Percentiles rank a stretch among this genome's conserved stretches.
Conservation (phyloP, 2,113 vertebrate species). For the Piaya cayana region DNA sequence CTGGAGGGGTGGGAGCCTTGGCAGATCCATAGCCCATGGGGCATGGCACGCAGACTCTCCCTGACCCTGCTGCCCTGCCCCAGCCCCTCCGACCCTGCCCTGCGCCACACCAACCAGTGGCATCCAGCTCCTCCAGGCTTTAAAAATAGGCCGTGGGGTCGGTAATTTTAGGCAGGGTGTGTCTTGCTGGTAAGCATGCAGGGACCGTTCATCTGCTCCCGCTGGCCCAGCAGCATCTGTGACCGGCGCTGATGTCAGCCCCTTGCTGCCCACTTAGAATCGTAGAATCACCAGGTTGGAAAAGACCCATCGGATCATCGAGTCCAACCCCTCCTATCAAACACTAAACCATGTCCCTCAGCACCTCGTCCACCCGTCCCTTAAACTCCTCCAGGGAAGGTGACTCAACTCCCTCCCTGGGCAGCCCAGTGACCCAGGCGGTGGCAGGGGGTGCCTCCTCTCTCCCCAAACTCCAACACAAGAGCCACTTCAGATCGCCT, state of each 20-base stretch:
- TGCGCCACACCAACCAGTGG: accelerated
- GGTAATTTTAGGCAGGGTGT: conserved; percentile 29
- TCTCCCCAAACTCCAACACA: not conserved
- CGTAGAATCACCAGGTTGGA: too few species aligned
- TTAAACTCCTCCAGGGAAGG: too few species aligned
- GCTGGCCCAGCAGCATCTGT: accelerated
- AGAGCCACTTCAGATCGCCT: conserved; percentile 8
- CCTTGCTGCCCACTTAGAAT: not conserved
- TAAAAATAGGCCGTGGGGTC: not conserved
- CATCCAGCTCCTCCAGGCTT: not conserved
- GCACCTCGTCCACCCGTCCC: too few species aligned
- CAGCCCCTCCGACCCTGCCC: not conserved
- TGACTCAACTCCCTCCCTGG: too few species aligned
- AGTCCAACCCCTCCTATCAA: too few species aligned
- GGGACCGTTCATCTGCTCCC: not conserved
- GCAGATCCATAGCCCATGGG: accelerated
- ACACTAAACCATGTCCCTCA: too few species aligned
- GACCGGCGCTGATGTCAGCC: not conserved
- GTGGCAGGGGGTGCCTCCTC: not conserved
- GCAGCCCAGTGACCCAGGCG: too few species aligned
- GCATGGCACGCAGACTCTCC: not conserved
- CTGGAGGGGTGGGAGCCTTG: not conserved
- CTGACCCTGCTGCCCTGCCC: not conserved
- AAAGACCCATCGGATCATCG: too few species aligned
- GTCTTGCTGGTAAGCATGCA: accelerated